Base-by-base conservation (phyloP, 2,797 vertebrate genomes). In the Discoglossus pictus region DNA sequence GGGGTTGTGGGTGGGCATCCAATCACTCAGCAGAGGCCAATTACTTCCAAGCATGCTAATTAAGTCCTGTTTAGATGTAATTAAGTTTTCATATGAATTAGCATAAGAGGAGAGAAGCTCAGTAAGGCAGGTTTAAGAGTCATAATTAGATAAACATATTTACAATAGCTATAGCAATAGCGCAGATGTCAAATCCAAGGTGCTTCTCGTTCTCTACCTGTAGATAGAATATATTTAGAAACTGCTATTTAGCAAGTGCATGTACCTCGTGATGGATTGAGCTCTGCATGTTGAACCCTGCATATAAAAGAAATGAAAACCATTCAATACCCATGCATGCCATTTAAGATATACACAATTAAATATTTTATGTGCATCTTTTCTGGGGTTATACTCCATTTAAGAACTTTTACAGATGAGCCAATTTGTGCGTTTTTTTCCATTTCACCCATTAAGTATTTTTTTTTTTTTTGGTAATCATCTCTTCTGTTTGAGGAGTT, bases 21-120 rank as follows among this genome's bases (percentile, higher is more conserved):
- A 20, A 53, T 21, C 11, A 40, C 66, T 69, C 58, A 54, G 66
- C 42, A 55, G 50, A 39, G 43, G 35, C 48, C 50, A 69, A 69
- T 61, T 69, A 55, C 42, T 62, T 62, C 66, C 24, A 13, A 39
- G 66, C 31, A 62, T 54, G 31, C 40, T 38, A 62, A 68, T 62
- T 55, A 70, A 64, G 43, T 58, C 24, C 52, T 51, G 17, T 48
- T 64, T 51, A 34, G 64, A 50, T 50, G 60, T 70, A 63, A 70
- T 56, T 58, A 62, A 40, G 24, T 23, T 17, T 61, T 47, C 16
- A 13, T 31, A 16, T 38, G 16, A 55, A 62, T 63, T 56, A 24
- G 34, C 43, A 61, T 38, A 39, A 69, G 17, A 55, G 15, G 27
- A 47, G 23, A 35, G 38, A 17, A 21, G 13, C 36, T 40, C n/a